phyloP scores from a whole-genome alignment of 2,888 invertebrate species.

The Trachelus tabidus region DNA sequence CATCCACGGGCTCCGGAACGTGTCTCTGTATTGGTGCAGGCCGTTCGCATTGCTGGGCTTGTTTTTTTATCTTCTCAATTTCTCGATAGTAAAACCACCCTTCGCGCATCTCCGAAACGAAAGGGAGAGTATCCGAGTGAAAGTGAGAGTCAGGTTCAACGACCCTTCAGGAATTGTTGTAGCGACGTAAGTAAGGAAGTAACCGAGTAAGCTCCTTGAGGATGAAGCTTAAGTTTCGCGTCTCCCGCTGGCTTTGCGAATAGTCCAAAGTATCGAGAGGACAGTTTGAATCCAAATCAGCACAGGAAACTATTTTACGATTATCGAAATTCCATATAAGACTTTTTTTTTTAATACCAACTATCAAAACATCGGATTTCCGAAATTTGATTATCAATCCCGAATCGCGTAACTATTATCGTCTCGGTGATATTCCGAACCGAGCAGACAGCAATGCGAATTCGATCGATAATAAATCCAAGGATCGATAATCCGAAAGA shows the following conservation, averaged over 20 bases:
- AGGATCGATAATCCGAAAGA: neutral
- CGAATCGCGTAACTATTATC: no score
- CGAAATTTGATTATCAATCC: neutral
- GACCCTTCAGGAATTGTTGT: slow-evolving; percentile 2
- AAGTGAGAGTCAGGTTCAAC: slow-evolving; percentile 19
- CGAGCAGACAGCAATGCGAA: neutral
- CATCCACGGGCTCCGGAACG: neutral
- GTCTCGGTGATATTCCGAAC: neutral
- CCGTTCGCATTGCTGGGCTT: neutral
- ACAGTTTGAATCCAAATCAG: neutral
- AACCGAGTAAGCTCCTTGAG: neutral
- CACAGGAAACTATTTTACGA: neutral
- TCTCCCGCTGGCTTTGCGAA: neutral
- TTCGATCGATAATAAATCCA: neutral
- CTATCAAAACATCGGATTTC: neutral
- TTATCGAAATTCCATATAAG: neutral
- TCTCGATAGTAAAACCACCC: slow-evolving; percentile 18
- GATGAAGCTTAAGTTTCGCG: neutral
- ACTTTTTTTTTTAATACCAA: neutral
- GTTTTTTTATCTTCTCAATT: slow-evolving; percentile 5
- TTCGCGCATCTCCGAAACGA: neutral
- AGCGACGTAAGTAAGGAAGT: neutral
- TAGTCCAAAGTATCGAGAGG: neutral
- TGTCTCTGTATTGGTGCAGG: neutral
- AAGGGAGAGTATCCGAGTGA: slow-evolving; percentile 12